phyloP scores from a whole-genome alignment of 2,113 vertebrate genomes.

The Menura novaehollandiae region DNA sequence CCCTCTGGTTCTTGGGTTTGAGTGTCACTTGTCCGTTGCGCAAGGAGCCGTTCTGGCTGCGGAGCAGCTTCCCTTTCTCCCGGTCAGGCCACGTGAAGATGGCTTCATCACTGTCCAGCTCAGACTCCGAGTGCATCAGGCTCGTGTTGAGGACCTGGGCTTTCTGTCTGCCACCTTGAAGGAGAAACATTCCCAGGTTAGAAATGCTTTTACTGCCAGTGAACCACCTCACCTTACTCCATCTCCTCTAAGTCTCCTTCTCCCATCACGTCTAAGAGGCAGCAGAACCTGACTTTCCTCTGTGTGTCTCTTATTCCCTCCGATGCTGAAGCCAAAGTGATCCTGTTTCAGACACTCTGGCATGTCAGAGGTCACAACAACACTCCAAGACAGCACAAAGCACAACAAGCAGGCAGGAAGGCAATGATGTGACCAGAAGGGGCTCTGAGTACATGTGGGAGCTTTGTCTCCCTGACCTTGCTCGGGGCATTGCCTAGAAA shows the following conservation, averaged over 20 bases:
- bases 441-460: background rate
- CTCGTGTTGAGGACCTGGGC: slow-evolving; percentile 85
- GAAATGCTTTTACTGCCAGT: background rate
- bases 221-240: background rate
- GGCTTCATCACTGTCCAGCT: slow-evolving; percentile 93
- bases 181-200: background rate
- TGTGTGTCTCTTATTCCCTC: background rate
- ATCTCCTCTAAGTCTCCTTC: background rate
- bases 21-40: slow-evolving; percentile 85
- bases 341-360: background rate
- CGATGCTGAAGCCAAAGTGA: background rate
- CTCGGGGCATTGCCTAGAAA: background rate
- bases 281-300: background rate
- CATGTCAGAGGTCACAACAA: background rate
- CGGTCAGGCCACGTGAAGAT: slow-evolving; percentile 90
- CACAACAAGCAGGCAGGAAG: background rate
- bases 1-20: slow-evolving; percentile 81
- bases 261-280: background rate
- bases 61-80: slow-evolving; percentile 89
- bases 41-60: slow-evolving; percentile 89
- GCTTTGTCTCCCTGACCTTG: background rate
- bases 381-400: background rate
- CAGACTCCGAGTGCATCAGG: slow-evolving; percentile 95
- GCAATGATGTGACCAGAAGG: background rate
- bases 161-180: slow-evolving; percentile 81